A percentile compares a stretch with the other conserved stretches of the same genome.
These are phyloP conservation scores for Leptinotarsa undecemlineata DNA, from an alignment of 1,140 invertebrate genomes.

Conservation along the genomic window DNA sequence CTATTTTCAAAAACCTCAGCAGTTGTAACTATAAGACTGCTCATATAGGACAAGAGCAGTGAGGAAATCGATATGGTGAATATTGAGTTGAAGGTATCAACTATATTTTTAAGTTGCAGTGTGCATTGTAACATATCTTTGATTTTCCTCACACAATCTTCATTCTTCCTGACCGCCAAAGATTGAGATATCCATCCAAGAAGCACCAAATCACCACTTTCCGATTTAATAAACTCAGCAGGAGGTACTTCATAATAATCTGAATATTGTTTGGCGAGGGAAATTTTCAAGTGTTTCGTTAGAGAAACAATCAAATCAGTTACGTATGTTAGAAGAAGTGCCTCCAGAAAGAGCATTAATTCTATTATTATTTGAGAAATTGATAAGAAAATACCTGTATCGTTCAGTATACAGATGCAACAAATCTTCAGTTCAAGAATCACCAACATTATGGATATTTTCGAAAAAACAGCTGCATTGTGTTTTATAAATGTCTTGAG, in stretches of 20 bases:
- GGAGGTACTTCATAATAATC: conserved; percentile 16
- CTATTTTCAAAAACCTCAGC: neutral
- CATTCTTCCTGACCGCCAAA: neutral
- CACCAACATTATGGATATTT: neutral
- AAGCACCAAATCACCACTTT: conserved; percentile 19
- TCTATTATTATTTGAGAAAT: neutral
- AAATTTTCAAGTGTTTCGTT: neutral
- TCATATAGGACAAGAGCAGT: neutral
- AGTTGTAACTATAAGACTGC: neutral
- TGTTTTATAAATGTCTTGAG: neutral
- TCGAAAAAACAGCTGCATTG: neutral
- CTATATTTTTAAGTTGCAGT: neutral
- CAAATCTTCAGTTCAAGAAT: neutral
- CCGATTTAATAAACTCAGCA: conserved; percentile 17
- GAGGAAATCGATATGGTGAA: neutral
- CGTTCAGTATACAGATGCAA: neutral
- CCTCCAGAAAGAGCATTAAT: neutral
- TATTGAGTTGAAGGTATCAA: conserved; percentile 15
- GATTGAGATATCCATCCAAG: conserved; percentile 11
- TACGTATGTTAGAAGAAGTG: neutral
- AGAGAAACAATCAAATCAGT: neutral
- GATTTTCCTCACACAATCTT: neutral
- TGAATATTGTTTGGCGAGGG: neutral
- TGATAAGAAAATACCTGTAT: neutral
- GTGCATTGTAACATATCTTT: neutral